Percentiles rank a stretch among this genome's conserved stretches.
These are phyloP conservation scores for Carlito syrichta DNA, from an alignment of 2,113 vertebrate species.

Conservation along the genomic window DNA sequence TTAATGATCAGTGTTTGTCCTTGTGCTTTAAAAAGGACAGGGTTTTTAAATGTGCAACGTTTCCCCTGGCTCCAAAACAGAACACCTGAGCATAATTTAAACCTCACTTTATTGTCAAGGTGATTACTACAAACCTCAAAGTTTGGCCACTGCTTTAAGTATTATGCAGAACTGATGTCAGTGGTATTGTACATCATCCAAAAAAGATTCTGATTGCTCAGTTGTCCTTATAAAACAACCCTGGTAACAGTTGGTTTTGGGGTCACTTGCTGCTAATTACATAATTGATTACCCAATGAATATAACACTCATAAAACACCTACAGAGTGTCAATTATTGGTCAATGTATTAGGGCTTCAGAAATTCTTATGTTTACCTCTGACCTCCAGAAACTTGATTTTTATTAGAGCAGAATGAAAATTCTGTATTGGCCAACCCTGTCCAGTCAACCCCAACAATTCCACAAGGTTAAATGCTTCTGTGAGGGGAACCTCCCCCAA, in stretches of 20 bases:
- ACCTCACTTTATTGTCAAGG: neutral
- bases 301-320: neutral
- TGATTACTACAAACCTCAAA: neutral
- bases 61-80: conserved; percentile 2
- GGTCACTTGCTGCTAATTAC: neutral
- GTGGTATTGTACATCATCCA: neutral
- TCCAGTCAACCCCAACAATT: neutral
- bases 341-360: neutral
- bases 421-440: neutral
- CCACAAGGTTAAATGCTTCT: too few species aligned
- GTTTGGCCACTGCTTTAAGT: neutral
- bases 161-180: neutral
- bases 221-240: neutral
- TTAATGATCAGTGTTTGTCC: neutral
- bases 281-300: conserved; percentile 1
- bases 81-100: neutral
- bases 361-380: neutral
- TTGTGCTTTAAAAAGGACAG: neutral
- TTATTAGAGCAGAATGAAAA: neutral
- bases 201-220: neutral
- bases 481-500: too few species aligned
- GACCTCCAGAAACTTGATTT: conserved; percentile 5
- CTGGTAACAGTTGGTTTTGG: neutral
- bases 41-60: neutral
- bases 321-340: neutral